These are phyloP conservation scores for Penaeus vannamei DNA, from an alignment of 1,140 invertebrate genomes.

Conservation along the genomic window DNA sequence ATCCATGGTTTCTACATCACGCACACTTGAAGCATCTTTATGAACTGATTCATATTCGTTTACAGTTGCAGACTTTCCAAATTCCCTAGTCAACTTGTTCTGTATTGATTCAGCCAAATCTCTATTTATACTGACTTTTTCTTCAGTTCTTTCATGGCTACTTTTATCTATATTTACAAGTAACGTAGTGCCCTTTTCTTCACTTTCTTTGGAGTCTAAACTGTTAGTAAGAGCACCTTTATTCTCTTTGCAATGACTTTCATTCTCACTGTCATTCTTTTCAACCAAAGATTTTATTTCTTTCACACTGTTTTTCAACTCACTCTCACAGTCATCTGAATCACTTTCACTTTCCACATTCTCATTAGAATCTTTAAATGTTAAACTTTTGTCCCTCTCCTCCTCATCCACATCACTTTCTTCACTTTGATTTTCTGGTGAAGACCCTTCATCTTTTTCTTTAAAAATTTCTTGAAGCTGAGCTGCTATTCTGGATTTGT, in stretches of 20 bases:
- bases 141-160: neutral
- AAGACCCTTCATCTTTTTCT: constrained; percentile 35
- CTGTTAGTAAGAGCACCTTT: constrained; percentile 43
- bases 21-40: neutral
- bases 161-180: neutral
- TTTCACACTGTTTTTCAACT: neutral
- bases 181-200: constrained; percentile 1
- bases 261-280: neutral
- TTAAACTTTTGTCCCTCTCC: neutral
- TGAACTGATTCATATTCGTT: neutral
- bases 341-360: constrained; percentile 39
- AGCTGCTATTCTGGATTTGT: too few relatives aligned
- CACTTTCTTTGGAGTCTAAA: neutral
- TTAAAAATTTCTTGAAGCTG: neutral
- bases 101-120: neutral
- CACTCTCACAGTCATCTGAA: neutral
- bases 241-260: neutral
- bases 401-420: neutral
- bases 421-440: constrained; percentile 17
- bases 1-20: neutral
- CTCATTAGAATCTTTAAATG: neutral
- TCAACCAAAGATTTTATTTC: neutral
- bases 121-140: neutral
- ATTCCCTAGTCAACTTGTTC: neutral
- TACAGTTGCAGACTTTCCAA: neutral